These are phyloP conservation scores for Osmerus mordax DNA, from an alignment of 2,113 vertebrate genomes.

Conservation along the genomic window DNA sequence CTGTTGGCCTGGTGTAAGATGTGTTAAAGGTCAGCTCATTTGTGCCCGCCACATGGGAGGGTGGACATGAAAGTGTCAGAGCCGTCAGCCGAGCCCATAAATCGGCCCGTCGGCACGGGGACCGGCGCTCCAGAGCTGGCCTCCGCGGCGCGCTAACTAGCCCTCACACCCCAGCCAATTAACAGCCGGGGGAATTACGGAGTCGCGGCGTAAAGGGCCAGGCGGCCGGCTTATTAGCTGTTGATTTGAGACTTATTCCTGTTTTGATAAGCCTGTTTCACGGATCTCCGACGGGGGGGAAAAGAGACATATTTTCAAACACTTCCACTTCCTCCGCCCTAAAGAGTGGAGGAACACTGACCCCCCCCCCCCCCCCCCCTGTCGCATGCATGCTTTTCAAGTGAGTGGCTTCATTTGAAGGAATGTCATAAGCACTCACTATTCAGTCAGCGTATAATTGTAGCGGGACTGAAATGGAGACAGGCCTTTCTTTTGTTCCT, in stretches of 20 bases:
- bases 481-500: constrained; percentile 5
- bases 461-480: not conserved
- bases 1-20: constrained; percentile 31
- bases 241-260: not conserved
- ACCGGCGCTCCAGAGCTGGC: constrained; percentile 36
- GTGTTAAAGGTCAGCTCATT: constrained; percentile 64
- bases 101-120: constrained; percentile 55
- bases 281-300: not conserved
- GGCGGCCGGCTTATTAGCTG: not conserved
- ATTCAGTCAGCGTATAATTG: constrained; percentile 1
- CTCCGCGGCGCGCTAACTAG: constrained; percentile 1
- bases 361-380: not conserved
- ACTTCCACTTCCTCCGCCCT: too few relatives aligned
- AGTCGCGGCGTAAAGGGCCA: not conserved
- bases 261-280: not conserved
- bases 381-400: not conserved
- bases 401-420: not conserved
- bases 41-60: constrained; percentile 48
- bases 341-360: not conserved
- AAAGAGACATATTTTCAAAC: not conserved
- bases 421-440: constrained; percentile 1
- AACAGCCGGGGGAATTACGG: constrained; percentile 9
- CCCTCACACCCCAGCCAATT: constrained; percentile 12
- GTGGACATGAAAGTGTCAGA: constrained; percentile 56
- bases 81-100: constrained; percentile 56